phyloP scores from a whole-genome alignment of 2,888 invertebrate genomes.

The Cephus pulcher region DNA sequence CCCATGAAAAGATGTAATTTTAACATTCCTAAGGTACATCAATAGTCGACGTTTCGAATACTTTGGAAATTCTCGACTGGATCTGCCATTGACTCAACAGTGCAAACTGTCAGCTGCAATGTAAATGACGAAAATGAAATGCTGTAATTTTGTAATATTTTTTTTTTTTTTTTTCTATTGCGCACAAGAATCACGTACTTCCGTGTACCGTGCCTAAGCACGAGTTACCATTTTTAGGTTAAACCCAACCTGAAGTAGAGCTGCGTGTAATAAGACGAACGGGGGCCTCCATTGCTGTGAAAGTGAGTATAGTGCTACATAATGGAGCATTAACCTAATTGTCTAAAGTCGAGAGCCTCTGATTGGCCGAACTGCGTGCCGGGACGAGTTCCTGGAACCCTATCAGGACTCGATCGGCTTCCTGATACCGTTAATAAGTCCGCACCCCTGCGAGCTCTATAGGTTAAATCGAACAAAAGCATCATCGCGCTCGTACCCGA shows the following conservation, averaged over 20 bases:
- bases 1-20: no score
- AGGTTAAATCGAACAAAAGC: slow-evolving; percentile 2
- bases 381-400: slow-evolving; percentile 9
- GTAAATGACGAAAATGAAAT: not conserved
- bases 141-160: not conserved
- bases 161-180: no score
- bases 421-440: slow-evolving; percentile 9
- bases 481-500: not conserved
- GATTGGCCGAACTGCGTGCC: slow-evolving; percentile 11
- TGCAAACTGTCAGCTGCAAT: no score
- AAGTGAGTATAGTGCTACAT: not conserved
- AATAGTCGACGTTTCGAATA: no score
- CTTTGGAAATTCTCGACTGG: no score
- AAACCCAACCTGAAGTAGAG: not conserved
- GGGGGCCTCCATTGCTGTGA: not conserved
- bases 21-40: no score
- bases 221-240: not conserved
- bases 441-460: slow-evolving; percentile 6
- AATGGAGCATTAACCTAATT: slow-evolving; percentile 16
- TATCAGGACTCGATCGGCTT: slow-evolving; percentile 14
- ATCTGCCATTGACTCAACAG: no score
- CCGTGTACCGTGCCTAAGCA: not conserved
- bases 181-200: not conserved
- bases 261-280: not conserved
- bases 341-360: not conserved